Evolutionary conservation across 2,888 invertebrate species (phyloP).

Genomic region (Sminthurides aquaticus): DNA sequence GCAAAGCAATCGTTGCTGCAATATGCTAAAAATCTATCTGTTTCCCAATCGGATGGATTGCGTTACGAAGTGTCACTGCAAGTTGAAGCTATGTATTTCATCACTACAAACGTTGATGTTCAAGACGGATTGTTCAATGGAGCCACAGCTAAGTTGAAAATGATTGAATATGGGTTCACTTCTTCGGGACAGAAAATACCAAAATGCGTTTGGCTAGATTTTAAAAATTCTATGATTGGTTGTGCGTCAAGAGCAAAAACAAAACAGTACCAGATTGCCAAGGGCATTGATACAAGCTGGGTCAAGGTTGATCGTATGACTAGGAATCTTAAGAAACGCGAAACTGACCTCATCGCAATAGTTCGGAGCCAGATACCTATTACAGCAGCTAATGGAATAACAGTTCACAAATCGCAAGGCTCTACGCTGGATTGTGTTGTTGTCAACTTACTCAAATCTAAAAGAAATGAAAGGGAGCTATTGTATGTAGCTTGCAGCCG

Average conservation of each 20-base stretch:
- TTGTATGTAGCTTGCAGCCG: constrained; percentile 34
- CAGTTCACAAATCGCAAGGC: constrained; percentile 35
- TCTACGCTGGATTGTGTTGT: constrained; percentile 13
- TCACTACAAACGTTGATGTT: constrained; percentile 29
- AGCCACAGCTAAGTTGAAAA: constrained; percentile 22
- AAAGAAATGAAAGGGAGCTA: neutral
- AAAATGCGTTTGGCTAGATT: constrained; percentile 20
- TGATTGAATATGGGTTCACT: constrained; percentile 6
- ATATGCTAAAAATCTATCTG: too few species aligned
- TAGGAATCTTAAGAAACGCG: neutral
- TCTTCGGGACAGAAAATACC: neutral
- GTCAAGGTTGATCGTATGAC: neutral
- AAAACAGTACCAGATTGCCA: neutral
- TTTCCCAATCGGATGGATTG: constrained; percentile 18
- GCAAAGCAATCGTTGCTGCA: neutral
- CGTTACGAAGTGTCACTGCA: constrained; percentile 1
- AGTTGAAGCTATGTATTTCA: constrained; percentile 17
- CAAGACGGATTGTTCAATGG: constrained; percentile 35
- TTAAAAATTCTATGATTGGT: constrained; percentile 24
- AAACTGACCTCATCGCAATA: neutral
- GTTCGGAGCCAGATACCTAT: constrained; percentile 32
- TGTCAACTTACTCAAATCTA: neutral
- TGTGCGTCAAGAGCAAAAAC: neutral
- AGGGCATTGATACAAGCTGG: neutral
- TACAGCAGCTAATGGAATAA: constrained; percentile 25